phyloP scores from a whole-genome alignment of 2,113 vertebrate species.

The Neolamprologus modestus region DNA sequence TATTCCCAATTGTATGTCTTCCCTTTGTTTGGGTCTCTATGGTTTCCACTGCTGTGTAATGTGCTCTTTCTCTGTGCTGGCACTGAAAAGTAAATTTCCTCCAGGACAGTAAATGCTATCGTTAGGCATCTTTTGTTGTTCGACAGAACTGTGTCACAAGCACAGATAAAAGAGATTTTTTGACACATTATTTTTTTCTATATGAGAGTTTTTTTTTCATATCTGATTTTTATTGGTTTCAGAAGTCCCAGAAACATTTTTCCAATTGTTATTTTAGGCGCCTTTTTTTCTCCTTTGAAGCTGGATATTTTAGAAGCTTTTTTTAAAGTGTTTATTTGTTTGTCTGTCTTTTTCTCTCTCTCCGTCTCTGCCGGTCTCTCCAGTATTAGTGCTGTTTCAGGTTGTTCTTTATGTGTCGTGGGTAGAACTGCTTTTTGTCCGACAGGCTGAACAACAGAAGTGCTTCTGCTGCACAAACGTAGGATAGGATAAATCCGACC shows the following conservation, averaged over 20 bases:
- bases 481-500: conserved; percentile 52
- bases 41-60: conserved; percentile 30
- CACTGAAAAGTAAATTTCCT: conserved; percentile 55
- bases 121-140: conserved; percentile 65
- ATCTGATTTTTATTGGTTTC: conserved; percentile 51
- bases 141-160: conserved; percentile 68
- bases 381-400: conserved; percentile 66
- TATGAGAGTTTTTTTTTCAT: background rate
- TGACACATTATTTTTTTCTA: conserved; percentile 26
- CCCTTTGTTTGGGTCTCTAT: conserved; percentile 50
- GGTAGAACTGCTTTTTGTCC: conserved; percentile 43
- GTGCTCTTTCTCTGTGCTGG: background rate
- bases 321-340: conserved; percentile 30
- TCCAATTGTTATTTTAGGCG: conserved; percentile 48
- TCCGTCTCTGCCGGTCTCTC: conserved; percentile 14
- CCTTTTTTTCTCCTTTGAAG: conserved; percentile 32
- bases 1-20: conserved; percentile 46
- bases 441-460: conserved; percentile 63
- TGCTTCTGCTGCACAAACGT: conserved; percentile 65
- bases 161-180: conserved; percentile 54
- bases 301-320: conserved; percentile 23
- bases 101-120: conserved; percentile 62
- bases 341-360: background rate
- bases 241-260: conserved; percentile 53
- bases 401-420: conserved; percentile 59